Percentiles rank a stretch among this genome's conserved stretches.
Evolutionary conservation across 2,888 invertebrate species (phyloP).

Genomic region (Trachelus troglodyta): DNA sequence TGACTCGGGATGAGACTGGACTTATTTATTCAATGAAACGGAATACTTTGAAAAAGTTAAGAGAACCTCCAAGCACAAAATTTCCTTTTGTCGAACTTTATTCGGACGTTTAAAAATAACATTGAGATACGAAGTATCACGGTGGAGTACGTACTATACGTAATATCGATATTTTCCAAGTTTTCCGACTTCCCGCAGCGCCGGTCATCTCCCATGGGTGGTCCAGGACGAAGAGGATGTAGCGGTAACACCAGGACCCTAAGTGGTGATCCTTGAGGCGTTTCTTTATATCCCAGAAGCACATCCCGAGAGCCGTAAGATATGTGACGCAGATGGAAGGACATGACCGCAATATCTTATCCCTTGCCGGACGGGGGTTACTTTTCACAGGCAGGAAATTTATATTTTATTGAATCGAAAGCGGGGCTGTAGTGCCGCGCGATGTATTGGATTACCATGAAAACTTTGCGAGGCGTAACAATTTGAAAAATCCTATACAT

Average conservation of each 20-base stretch:
- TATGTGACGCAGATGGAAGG: conserved; percentile 49
- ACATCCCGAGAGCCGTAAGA: conserved; percentile 27
- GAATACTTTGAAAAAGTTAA: too few relatives aligned
- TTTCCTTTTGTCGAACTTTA: too few relatives aligned
- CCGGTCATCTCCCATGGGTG: conserved; percentile 43
- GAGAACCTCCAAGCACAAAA: too few relatives aligned
- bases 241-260: conserved; percentile 25
- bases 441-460: neutral
- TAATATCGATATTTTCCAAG: conserved; percentile 16
- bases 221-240: conserved; percentile 32
- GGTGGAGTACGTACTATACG: neutral
- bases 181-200: conserved; percentile 1
- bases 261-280: conserved; percentile 40
- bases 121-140: too few relatives aligned
- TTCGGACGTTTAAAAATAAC: too few relatives aligned
- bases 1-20: too few relatives aligned
- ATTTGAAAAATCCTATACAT: too few relatives aligned
- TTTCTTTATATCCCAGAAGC: conserved; percentile 42
- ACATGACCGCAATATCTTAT: conserved; percentile 52
- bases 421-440: neutral
- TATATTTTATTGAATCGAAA: conserved; percentile 46
- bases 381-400: conserved; percentile 33
- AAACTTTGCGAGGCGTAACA: too few relatives aligned
- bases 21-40: too few relatives aligned
- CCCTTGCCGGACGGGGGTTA: conserved; percentile 30